Evolutionary conservation across 2,888 invertebrate genomes (phyloP).

Genomic region (Napeogenes inachia): DNA sequence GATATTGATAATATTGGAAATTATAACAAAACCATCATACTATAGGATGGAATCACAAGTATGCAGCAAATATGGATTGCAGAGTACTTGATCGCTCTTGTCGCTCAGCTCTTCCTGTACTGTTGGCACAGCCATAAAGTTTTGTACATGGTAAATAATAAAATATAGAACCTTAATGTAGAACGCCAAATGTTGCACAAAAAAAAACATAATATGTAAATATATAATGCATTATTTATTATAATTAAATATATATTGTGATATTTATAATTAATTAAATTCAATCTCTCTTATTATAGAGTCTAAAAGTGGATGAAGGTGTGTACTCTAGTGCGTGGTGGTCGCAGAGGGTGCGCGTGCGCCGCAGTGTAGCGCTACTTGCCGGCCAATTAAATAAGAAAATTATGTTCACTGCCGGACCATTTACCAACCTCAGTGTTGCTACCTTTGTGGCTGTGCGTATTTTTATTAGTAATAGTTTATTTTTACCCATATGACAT

Average conservation of each 20-base stretch:
- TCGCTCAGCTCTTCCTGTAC: slow-evolving; percentile 66
- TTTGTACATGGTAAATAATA: slow-evolving; percentile 48
- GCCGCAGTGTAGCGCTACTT: slow-evolving; percentile 48
- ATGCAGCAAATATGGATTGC: slow-evolving; percentile 63
- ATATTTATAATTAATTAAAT: too few species aligned
- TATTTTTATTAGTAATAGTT: slow-evolving; percentile 6
- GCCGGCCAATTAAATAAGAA: slow-evolving; percentile 49
- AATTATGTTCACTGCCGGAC: slow-evolving; percentile 57
- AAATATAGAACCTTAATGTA: neutral
- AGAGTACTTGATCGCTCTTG: slow-evolving; percentile 62
- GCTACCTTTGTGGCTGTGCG: slow-evolving; percentile 58
- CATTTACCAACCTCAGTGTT: slow-evolving; percentile 53
- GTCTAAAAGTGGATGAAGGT: slow-evolving; percentile 47
- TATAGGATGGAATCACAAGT: slow-evolving; percentile 50
- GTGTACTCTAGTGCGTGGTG: slow-evolving; percentile 59
- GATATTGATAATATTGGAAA: too few species aligned
- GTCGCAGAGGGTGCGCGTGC: slow-evolving; percentile 42
- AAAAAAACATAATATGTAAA: too few species aligned
- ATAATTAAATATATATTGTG: too few species aligned
- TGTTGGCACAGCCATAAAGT: slow-evolving; percentile 72
- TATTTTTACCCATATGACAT: neutral
- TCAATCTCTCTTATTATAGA: slow-evolving; percentile 39
- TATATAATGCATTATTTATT: too few species aligned
- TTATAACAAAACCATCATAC: slow-evolving; percentile 17
- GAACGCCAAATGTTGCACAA: neutral